phyloP scores from a whole-genome alignment of 2,888 invertebrate species.

The Merodon equestris region DNA sequence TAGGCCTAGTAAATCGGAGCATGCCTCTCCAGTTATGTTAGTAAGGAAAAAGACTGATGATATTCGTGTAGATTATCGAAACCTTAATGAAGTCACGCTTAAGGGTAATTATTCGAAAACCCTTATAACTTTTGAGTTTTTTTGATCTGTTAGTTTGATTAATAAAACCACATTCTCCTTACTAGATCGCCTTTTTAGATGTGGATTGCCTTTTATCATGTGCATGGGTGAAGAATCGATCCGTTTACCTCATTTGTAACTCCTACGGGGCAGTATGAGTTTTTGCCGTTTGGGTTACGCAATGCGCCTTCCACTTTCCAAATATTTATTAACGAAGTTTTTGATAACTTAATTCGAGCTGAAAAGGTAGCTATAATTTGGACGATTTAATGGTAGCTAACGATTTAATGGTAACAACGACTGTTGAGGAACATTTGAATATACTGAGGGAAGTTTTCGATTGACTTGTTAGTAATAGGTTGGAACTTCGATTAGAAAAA shows the following conservation, averaged over 20 bases:
- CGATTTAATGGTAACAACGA: no score
- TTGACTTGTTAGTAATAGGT: slow-evolving; percentile 9
- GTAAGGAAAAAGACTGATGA: background rate
- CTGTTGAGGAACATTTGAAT: slow-evolving; percentile 3
- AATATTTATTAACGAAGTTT: background rate
- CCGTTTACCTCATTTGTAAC: no score
- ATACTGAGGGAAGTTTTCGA: slow-evolving; percentile 6
- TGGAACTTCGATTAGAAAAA: slow-evolving; percentile 7
- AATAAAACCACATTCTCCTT: no score
- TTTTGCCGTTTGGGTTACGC: slow-evolving; percentile 20
- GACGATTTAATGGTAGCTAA: slow-evolving; percentile 8
- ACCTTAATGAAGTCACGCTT: background rate
- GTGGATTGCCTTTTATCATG: no score
- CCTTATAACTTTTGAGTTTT: no score
- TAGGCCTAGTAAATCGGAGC: background rate
- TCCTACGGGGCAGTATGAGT: slow-evolving; percentile 5
- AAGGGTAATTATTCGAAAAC: no score
- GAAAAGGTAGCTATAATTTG: slow-evolving; percentile 4
- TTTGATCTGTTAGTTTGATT: no score
- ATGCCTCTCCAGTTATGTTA: no score
- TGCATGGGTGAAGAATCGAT: no score
- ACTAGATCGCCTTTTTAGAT: no score
- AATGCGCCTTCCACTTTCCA: slow-evolving; percentile 14
- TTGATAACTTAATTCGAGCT: slow-evolving; percentile 1
- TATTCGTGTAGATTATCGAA: background rate